phyloP scores from a whole-genome alignment of 2,113 vertebrate genomes.

The Erinaceus europaeus region DNA sequence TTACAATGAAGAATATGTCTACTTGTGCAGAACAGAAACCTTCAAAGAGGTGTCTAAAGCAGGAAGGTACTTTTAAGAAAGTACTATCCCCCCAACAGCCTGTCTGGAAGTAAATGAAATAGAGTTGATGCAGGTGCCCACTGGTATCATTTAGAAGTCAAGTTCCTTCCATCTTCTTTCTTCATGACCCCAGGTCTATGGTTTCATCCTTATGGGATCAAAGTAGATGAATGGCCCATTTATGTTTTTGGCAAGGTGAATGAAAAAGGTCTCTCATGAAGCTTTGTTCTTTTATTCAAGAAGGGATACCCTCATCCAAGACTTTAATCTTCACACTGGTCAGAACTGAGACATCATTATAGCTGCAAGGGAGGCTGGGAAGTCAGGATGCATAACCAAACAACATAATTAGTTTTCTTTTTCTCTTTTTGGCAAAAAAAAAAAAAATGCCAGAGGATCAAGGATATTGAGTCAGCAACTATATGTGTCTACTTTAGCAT shows the following conservation, averaged over 20 bases:
- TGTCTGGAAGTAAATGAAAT: background rate
- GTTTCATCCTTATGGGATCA: background rate
- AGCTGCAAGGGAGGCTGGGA: background rate
- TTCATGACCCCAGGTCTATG: background rate
- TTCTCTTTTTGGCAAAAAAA: background rate
- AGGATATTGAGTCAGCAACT: background rate
- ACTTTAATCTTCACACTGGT: background rate
- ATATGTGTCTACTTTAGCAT: background rate
- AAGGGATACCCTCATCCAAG: background rate
- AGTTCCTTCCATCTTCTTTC: background rate
- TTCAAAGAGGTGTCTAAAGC: background rate
- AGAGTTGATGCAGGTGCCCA: background rate
- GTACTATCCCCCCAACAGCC: background rate
- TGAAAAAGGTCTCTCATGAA: background rate
- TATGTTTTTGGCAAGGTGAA: background rate
- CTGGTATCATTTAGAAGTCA: background rate
- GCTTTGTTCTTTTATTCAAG: background rate
- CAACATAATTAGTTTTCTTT: background rate
- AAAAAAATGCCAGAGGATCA: fast-evolving
- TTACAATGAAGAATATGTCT: background rate
- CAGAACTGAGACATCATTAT: background rate
- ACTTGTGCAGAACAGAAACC: background rate
- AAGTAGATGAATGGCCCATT: background rate
- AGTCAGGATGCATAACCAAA: background rate
- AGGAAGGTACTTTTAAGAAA: background rate